Conservation (phyloP, 37 sponge, comb jelly and placozoan genomes). For the Haliclona indistincta region DNA sequence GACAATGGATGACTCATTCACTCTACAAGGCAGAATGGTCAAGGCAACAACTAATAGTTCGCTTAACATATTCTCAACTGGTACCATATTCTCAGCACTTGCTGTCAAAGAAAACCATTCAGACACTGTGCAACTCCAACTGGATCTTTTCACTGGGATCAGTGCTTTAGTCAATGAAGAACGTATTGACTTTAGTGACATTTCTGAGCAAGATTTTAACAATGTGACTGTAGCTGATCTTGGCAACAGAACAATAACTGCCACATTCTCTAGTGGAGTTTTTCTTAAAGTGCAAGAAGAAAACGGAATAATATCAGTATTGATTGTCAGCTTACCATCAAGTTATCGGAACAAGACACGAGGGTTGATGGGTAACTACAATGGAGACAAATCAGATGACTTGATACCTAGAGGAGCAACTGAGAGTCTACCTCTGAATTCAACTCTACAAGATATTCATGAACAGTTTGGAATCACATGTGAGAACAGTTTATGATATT, state of each 20-base stretch:
- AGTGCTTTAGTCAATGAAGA: slow-evolving; percentile 36
- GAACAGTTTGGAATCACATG: too few relatives aligned
- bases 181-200: slow-evolving; percentile 29
- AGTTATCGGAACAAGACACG: slow-evolving; percentile 9
- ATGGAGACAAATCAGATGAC: slow-evolving; percentile 64
- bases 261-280: slow-evolving; percentile 36
- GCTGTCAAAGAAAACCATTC: slow-evolving; percentile 19
- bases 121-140: slow-evolving; percentile 55
- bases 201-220: slow-evolving; percentile 30
- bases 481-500: too few relatives aligned
- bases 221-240: slow-evolving; percentile 22
- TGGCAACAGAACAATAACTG: slow-evolving; percentile 24
- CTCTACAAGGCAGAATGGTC: slow-evolving; percentile 42
- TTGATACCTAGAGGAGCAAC: slow-evolving; percentile 29
- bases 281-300: slow-evolving; percentile 24
- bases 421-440: slow-evolving; percentile 16
- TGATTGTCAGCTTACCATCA: slow-evolving; percentile 29
- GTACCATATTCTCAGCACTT: slow-evolving; percentile 44
- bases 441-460: too few relatives aligned
- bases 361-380: slow-evolving; percentile 70
- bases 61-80: background rate
- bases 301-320: slow-evolving; percentile 26
- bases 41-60: background rate
- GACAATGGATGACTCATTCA: slow-evolving; percentile 20
- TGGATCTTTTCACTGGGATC: background rate